A percentile compares a stretch with the other conserved stretches of the same genome.
phyloP scores from a whole-genome alignment of 2,888 invertebrate species.

The Cabera pusaria region DNA sequence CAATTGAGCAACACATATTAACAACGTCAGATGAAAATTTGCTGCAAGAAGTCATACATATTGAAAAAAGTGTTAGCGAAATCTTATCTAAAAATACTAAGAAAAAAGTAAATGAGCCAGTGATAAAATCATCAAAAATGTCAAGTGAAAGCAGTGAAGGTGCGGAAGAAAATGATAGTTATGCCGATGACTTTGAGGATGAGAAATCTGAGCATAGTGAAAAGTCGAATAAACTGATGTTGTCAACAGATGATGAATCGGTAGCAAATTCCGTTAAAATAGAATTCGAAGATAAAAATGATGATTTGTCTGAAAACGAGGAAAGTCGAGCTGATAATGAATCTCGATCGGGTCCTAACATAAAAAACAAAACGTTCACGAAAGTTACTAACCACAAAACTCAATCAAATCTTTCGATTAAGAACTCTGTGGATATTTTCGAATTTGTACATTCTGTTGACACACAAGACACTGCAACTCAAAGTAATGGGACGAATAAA shows the following conservation, averaged over 20 bases:
- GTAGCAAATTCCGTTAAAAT: slow-evolving; percentile 24
- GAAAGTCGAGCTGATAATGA: slow-evolving; percentile 13
- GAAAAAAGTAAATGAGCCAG: slow-evolving; percentile 30
- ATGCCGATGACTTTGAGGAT: slow-evolving; percentile 76
- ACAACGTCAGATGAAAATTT: slow-evolving; percentile 75
- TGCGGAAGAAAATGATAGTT: slow-evolving; percentile 54
- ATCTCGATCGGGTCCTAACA: slow-evolving; percentile 28
- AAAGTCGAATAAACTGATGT: slow-evolving; percentile 13
- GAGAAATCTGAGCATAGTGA: slow-evolving; percentile 57
- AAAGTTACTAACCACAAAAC: too few species aligned
- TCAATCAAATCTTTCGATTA: slow-evolving; percentile 69
- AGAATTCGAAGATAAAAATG: slow-evolving; percentile 14
- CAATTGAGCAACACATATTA: slow-evolving; percentile 55
- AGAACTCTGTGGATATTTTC: slow-evolving; percentile 67
- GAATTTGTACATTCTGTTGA: slow-evolving; percentile 71
- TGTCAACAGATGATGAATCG: slow-evolving; percentile 20
- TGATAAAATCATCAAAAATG: slow-evolving; percentile 28
- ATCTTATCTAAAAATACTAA: slow-evolving; percentile 51
- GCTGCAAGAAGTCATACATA: slow-evolving; percentile 68
- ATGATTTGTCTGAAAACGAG: slow-evolving; percentile 16
- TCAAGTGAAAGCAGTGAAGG: slow-evolving; percentile 37
- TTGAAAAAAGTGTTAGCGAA: slow-evolving; percentile 61
- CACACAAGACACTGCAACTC: slow-evolving; percentile 70
- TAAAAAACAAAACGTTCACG: slow-evolving; percentile 47
- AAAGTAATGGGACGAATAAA: slow-evolving; percentile 57